These are phyloP conservation scores for Capreolus pygargus DNA, from an alignment of 2,113 vertebrate species.

Conservation along the genomic window DNA sequence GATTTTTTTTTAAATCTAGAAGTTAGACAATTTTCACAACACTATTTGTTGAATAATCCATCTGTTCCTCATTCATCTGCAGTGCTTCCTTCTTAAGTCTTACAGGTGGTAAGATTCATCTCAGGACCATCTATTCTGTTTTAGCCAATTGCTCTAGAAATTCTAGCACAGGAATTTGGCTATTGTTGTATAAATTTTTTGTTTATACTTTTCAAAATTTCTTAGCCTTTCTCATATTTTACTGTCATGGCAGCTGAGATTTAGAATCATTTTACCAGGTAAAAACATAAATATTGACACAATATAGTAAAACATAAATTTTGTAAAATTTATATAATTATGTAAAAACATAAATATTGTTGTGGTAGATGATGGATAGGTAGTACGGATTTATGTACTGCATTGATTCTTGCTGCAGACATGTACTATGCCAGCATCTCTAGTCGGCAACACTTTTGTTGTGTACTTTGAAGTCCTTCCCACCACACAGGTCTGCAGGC, in stretches of 20 bases:
- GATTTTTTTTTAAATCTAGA: slow-evolving; percentile 15
- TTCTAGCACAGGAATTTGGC: neutral
- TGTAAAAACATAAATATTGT: neutral
- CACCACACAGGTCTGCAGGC: neutral
- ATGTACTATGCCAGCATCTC: neutral
- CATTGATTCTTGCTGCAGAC: neutral
- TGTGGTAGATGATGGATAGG: neutral
- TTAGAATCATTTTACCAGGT: neutral
- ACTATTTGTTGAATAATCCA: slow-evolving; percentile 34
- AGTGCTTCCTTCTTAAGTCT: neutral
- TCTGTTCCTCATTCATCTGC: neutral
- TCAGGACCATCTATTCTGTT: neutral
- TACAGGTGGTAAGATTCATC: neutral
- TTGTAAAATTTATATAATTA: neutral
- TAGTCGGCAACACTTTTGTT: neutral
- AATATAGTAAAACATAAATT: neutral
- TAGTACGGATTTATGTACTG: neutral
- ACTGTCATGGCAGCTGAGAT: neutral
- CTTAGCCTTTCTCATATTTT: neutral
- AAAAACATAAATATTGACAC: neutral
- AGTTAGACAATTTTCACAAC: neutral
- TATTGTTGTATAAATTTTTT: neutral
- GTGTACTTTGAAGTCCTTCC: neutral
- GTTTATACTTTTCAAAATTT: neutral
- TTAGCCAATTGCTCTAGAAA: neutral